A percentile compares a stretch with the other conserved stretches of the same genome.
phyloP scores from a whole-genome alignment of 2,113 vertebrate genomes.

The Heloderma charlesbogerti region DNA sequence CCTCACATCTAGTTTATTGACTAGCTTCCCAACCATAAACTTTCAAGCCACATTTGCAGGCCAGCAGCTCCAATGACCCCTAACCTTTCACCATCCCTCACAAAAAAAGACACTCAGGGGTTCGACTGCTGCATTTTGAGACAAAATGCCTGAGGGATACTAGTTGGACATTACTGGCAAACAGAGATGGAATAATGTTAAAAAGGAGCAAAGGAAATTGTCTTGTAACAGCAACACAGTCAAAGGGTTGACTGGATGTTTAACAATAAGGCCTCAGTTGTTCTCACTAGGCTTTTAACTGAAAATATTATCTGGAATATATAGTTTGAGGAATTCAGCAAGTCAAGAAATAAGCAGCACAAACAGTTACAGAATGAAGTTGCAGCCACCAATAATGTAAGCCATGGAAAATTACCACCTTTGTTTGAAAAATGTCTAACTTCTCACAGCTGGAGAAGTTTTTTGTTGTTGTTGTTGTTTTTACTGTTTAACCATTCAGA shows the following conservation, averaged over 20 bases:
- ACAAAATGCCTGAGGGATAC: neutral
- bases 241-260: neutral
- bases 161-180: neutral
- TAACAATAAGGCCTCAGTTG: neutral
- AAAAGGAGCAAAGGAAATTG: neutral
- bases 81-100: neutral
- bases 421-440: neutral
- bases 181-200: neutral
- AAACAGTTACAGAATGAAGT: slow-evolving; percentile 11
- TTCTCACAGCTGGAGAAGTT: neutral
- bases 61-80: neutral
- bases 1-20: neutral
- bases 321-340: slow-evolving; percentile 33
- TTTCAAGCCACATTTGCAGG: neutral
- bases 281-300: neutral
- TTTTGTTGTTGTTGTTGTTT: accelerated
- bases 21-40: neutral
- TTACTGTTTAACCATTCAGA: slow-evolving; percentile 1
- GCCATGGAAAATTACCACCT: neutral
- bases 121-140: neutral
- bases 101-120: neutral
- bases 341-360: slow-evolving; percentile 33
- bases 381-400: slow-evolving; percentile 6
- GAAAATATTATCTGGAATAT: slow-evolving; percentile 3
- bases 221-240: neutral